phyloP scores from a whole-genome alignment of 2,797 vertebrate species.

The Sebastiscus albofasciatus region DNA sequence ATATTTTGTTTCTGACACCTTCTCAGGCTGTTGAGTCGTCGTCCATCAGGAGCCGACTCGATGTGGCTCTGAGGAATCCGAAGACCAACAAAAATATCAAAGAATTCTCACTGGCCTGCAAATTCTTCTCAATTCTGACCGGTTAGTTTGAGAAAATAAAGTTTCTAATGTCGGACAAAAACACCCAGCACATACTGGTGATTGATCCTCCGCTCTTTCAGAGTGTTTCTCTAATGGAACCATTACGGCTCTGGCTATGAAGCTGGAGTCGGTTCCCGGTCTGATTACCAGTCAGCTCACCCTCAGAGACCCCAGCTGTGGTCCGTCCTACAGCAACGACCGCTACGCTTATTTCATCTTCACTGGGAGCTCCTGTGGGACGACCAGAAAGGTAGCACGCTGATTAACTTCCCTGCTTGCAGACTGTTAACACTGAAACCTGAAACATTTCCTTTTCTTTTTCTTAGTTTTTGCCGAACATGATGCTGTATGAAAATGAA shows the following conservation, averaged over 20 bases:
- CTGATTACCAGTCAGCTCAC: slow-evolving; percentile 75
- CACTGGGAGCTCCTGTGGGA: slow-evolving; percentile 75
- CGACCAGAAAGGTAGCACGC: slow-evolving; percentile 69
- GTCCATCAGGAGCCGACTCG: slow-evolving; percentile 59
- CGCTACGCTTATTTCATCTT: slow-evolving; percentile 75
- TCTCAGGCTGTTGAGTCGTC: slow-evolving; percentile 56
- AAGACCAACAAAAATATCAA: slow-evolving; percentile 30
- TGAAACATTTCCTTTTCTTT: not conserved
- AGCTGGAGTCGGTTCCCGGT: slow-evolving; percentile 66
- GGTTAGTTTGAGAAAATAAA: slow-evolving; percentile 47
- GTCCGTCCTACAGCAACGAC: slow-evolving; percentile 67
- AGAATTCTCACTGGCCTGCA: slow-evolving; percentile 72
- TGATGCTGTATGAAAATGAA: slow-evolving; percentile 81
- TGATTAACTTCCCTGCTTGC: not conserved
- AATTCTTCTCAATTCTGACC: slow-evolving; percentile 52
- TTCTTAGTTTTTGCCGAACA: slow-evolving; percentile 65
- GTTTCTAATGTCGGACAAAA: not conserved
- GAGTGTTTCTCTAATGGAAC: slow-evolving; percentile 86
- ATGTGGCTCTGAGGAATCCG: slow-evolving; percentile 52
- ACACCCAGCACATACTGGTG: accelerated
- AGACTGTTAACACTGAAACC: not conserved
- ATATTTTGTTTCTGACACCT: not conserved
- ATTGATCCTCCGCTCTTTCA: slow-evolving; percentile 34
- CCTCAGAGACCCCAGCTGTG: slow-evolving; percentile 78
- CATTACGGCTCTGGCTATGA: slow-evolving; percentile 79